These are phyloP conservation scores for Oreotrochilus melanogaster DNA, from an alignment of 2,113 vertebrate genomes.

Conservation along the genomic window DNA sequence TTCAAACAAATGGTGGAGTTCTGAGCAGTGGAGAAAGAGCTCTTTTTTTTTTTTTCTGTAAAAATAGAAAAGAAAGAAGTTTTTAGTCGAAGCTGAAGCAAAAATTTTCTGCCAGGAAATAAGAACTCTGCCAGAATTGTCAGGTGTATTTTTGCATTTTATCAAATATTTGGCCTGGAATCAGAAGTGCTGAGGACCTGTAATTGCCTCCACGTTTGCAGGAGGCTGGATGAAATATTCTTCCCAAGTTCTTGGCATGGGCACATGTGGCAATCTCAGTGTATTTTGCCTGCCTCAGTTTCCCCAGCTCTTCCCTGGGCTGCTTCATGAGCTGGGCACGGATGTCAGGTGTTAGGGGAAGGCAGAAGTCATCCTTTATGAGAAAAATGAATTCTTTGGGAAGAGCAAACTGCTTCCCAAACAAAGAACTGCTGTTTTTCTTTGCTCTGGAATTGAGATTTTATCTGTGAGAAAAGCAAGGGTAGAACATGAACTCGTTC, in stretches of 20 bases:
- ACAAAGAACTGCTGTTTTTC: not conserved
- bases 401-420: not conserved
- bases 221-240: not conserved
- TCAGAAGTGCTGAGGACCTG: not conserved
- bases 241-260: not conserved
- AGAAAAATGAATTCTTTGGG: not conserved
- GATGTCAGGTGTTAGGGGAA: not conserved
- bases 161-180: constrained; percentile 23
- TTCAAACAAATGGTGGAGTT: not conserved
- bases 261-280: not conserved
- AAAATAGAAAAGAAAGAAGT: not conserved
- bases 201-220: not conserved
- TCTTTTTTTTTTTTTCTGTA: not conserved
- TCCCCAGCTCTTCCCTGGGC: not conserved
- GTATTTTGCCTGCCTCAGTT: not conserved
- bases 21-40: not conserved
- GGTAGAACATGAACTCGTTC: not conserved
- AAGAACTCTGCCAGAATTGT: not conserved
- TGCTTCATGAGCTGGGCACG: not conserved
- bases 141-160: constrained; percentile 26
- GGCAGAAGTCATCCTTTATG: not conserved
- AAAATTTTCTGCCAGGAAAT: not conserved
- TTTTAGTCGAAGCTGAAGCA: not conserved
- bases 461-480: not conserved
- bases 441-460: not conserved